Evolutionary conservation across 2,888 invertebrate species (phyloP), one percentile per base, ranked within the genome.

Genomic region (Eucriotettix oculatus): DNA sequence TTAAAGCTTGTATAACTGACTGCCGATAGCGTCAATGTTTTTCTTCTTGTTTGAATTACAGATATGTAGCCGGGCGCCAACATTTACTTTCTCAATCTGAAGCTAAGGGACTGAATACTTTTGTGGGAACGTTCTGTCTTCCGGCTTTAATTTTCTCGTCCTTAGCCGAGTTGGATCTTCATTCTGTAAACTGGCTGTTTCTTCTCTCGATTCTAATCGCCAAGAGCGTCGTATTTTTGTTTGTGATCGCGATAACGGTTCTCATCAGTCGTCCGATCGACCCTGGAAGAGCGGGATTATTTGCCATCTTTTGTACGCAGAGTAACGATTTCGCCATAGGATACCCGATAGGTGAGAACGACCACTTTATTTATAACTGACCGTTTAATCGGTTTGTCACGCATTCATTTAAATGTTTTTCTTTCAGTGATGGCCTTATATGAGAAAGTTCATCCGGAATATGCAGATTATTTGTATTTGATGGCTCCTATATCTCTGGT

Each of bases 241-340:
- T 81, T 61, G 93, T 94, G 16, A 79, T 87, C 57, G 71, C 86
- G 54, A 79, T 94, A 42, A 87, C 90, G 5, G 69, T 93, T 63
- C 72, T 95, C 54, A 83, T 92, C 53, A 82, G 84, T n/a, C 70
- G 87, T 69, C 91, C 92, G 10, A 71, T 86, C 16, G 86, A 92
- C 73, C 80, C 87, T 65, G 90, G 90, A 7, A 82, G 87, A 68
- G 90, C 93, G 54, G 96, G 94, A 14, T 79, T 97, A 61, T 90
- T 90, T 79, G 91, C 90, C 16, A 95, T 97, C 69, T 96, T 96
- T 73, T 88, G 90, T 67, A 96, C 96, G 0, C 96, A 96, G 72
- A 95, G 94, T 71, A 97, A 97, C 79, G 97, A 97, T 74, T 96
- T 97, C 76, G 96, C 97, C 17, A 83, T 97, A 67, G 96, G 96